Conservation (phyloP, 2,888 invertebrate species). For the Elegia similella region DNA sequence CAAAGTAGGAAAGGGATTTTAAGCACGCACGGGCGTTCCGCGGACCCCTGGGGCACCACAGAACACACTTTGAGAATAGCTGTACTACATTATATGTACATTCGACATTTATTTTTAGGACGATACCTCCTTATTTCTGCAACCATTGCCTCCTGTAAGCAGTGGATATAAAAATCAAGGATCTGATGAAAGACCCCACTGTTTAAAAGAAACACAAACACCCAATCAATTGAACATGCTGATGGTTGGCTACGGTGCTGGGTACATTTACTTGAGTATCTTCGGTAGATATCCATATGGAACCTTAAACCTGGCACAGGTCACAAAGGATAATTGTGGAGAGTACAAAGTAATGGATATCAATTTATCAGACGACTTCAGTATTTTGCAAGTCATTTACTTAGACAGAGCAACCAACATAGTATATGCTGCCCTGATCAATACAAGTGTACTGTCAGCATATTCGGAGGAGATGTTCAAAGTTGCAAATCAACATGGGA, state of each 20-base stretch:
- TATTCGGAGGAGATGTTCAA: constrained; percentile 86
- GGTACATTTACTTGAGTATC: constrained; percentile 87
- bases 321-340: constrained; percentile 79
- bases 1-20: no score
- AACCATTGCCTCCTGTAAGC: constrained; percentile 79
- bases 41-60: no score
- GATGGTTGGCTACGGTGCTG: constrained; percentile 89
- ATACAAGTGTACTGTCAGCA: constrained; percentile 84
- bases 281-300: constrained; percentile 93
- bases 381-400: constrained; percentile 84
- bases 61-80: no score
- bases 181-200: constrained; percentile 79
- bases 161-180: constrained; percentile 76
- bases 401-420: constrained; percentile 73
- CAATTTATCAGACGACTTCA: constrained; percentile 86
- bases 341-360: constrained; percentile 84
- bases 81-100: neutral
- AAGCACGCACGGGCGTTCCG: no score
- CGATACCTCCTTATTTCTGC: constrained; percentile 78
- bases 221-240: constrained; percentile 87
- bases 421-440: constrained; percentile 72
- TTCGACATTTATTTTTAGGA: constrained; percentile 51
- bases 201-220: constrained; percentile 82
- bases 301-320: constrained; percentile 81
- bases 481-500: constrained; percentile 88